These are phyloP conservation scores for Heteromurus nitidus DNA, from an alignment of 2,888 invertebrate species.

Conservation along the genomic window DNA sequence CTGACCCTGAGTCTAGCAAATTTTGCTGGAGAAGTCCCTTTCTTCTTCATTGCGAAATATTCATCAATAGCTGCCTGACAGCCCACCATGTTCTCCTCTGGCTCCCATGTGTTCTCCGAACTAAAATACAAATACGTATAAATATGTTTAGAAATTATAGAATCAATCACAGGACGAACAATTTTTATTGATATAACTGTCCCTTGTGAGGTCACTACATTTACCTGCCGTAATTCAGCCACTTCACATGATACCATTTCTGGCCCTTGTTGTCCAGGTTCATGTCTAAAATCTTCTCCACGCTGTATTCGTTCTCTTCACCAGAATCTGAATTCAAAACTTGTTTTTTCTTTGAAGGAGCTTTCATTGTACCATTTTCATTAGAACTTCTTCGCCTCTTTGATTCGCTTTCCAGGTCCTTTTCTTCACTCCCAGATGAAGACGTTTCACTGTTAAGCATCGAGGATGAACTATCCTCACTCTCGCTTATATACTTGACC, in stretches of 20 bases:
- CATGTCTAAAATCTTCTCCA: slow-evolving; percentile 49
- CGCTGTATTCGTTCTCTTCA: slow-evolving; percentile 38
- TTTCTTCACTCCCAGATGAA: neutral
- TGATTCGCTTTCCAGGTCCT: neutral
- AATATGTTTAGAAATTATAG: too few species aligned
- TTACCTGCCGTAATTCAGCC: slow-evolving; percentile 58
- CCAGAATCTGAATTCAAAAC: neutral
- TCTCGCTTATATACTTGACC: too few species aligned
- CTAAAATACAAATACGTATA: slow-evolving; percentile 32
- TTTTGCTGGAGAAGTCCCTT: neutral
- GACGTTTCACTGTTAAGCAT: neutral
- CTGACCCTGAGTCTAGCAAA: too few species aligned
- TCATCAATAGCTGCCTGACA: slow-evolving; percentile 44
- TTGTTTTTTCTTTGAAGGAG: neutral
- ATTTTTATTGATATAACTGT: too few species aligned
- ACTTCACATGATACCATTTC: slow-evolving; percentile 46
- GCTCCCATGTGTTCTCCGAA: slow-evolving; percentile 60
- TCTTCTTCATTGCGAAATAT: slow-evolving; percentile 25
- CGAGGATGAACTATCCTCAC: neutral
- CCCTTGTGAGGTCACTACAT: neutral
- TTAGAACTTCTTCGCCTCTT: neutral
- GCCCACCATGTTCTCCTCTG: slow-evolving; percentile 49
- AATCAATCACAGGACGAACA: too few species aligned
- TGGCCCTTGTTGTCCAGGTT: slow-evolving; percentile 19
- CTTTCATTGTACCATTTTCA: neutral